Percentiles rank a stretch among this genome's conserved stretches.
These are phyloP conservation scores for Montipora foliosa DNA, from an alignment of 64 coral and sea anemone genomes.

Conservation along the genomic window DNA sequence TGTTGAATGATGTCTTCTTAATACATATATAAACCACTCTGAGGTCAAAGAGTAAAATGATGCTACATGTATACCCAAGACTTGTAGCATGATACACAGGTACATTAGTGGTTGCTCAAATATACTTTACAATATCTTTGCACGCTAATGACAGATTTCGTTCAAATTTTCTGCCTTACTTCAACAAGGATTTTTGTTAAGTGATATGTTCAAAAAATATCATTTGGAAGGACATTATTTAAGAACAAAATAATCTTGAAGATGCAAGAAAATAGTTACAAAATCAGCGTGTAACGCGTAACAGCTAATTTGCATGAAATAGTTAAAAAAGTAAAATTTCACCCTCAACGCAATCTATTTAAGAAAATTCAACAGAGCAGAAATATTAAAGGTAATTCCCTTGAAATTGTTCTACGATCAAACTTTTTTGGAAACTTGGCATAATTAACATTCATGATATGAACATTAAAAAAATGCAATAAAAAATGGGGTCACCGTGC, in stretches of 20 bases:
- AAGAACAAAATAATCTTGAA: not conserved
- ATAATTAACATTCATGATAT: too few relatives aligned
- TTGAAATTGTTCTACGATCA: too few relatives aligned
- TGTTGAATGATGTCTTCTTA: too few relatives aligned
- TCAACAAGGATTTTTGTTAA: conserved; percentile 23
- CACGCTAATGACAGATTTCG: not conserved
- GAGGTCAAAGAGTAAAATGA: too few relatives aligned
- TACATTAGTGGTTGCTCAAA: conserved; percentile 21
- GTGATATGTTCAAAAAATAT: not conserved
- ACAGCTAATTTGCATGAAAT: conserved; percentile 46
- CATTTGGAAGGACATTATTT: not conserved
- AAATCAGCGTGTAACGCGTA: conserved; percentile 57
- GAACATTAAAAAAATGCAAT: too few relatives aligned
- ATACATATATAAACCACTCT: too few relatives aligned
- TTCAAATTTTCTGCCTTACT: conserved; percentile 25
- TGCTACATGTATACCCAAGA: not conserved
- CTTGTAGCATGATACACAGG: conserved; percentile 18
- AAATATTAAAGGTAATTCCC: conserved; percentile 7
- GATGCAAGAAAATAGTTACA: conserved; percentile 7
- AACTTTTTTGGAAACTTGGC: too few relatives aligned
- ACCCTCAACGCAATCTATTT: not conserved
- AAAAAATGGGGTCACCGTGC: too few relatives aligned
- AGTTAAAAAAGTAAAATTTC: conserved; percentile 44
- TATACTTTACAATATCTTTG: conserved; percentile 50
- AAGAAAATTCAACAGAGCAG: conserved; percentile 14